Percentiles rank a stretch among this genome's conserved stretches.
Conservation (phyloP, 2,113 vertebrate genomes). For the Genyomyrus donnyi region DNA sequence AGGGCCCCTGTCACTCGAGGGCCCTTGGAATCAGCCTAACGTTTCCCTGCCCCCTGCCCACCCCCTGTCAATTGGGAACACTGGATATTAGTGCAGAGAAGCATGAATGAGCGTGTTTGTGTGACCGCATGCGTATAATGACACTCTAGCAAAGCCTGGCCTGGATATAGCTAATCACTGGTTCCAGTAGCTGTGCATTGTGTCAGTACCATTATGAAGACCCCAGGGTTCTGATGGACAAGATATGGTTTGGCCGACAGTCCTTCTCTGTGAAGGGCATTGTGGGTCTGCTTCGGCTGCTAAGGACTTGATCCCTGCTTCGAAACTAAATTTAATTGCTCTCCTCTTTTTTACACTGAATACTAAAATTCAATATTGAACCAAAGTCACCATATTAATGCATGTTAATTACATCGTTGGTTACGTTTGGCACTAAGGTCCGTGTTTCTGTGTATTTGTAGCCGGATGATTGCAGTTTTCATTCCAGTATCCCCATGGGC, state of each 20-base stretch:
- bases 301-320: background rate
- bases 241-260: background rate
- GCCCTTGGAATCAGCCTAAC: too few relatives aligned
- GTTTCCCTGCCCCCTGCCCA: too few relatives aligned
- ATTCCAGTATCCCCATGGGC: background rate
- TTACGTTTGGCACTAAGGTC: background rate
- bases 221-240: background rate
- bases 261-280: background rate
- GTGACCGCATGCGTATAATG: background rate
- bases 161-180: background rate
- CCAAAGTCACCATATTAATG: background rate
- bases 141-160: background rate
- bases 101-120: background rate
- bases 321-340: background rate
- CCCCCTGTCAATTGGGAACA: background rate
- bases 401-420: background rate
- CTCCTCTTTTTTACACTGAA: background rate
- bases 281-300: too few relatives aligned
- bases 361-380: slow-evolving; percentile 3
- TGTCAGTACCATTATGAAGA: background rate
- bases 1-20: too few relatives aligned
- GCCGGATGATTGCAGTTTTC: background rate
- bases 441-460: background rate
- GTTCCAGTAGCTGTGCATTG: background rate
- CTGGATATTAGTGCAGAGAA: background rate